Evolutionary conservation across 1,140 invertebrate species (phyloP), one percentile per base, ranked within the genome.

Genomic region (Heliconius hewitsoni): DNA sequence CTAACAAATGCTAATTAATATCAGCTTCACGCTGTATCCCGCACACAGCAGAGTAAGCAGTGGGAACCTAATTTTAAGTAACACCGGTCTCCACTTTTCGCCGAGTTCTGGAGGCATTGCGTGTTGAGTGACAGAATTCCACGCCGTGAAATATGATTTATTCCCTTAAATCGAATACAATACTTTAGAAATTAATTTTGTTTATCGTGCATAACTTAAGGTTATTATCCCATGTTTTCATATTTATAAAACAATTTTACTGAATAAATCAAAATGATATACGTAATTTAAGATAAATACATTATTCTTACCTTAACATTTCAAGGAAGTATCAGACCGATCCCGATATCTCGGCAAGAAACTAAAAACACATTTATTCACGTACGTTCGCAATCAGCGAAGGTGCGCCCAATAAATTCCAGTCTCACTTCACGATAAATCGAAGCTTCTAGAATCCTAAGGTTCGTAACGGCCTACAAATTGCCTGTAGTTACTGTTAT

Each of bases 381-480:
- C 70, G 71, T 78, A 80, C 74, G 66, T 42, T 57, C 79, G 81
- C 80, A 85, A 86, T 89, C 84, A 82, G 72, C 73, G 46, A 75
- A 78, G 77, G 74, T 74, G 46, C 66, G 76, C 81, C 74, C 84
- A 82, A 89, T 88, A 87, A 86, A 88, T 86, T 85, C 76, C 66
- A 77, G 39, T 71, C 78, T 79, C 81, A 82, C 85, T 81, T 86
- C 82, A 71, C 83, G 83, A 89, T 87, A 85, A 84, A 88, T 87
- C 77, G 84, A 86, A 75, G 76, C 84, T 80, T 82, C 82, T 83
- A 76, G 79, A 84, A 83, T 84, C 77, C 83, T 80, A 85, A 82
- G 81, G 83, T 83, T 78, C 46, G 83, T 85, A 86, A 88, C 83
- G 79, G 85, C 83, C 83, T 86, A 89, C 88, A 88, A 89, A 89